Percentiles rank a stretch among this genome's conserved stretches.
Conservation (phyloP, 2,888 invertebrate species). For the Drosophila meridionalis region DNA sequence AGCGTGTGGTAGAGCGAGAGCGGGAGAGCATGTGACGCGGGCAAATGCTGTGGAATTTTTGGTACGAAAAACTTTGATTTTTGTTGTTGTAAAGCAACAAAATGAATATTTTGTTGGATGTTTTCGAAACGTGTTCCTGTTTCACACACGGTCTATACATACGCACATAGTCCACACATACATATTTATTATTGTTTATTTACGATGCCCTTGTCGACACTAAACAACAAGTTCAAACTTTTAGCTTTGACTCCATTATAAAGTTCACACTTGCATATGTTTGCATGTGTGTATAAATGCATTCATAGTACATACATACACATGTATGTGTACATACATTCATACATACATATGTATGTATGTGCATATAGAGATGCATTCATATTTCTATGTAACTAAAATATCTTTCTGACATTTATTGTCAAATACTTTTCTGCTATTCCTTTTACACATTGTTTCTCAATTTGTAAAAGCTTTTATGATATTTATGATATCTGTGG, state of each 20-base stretch:
- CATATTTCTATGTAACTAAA: neutral
- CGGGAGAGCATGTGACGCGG: neutral
- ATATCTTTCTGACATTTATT: conserved; percentile 2
- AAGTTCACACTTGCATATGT: neutral
- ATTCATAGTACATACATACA: neutral
- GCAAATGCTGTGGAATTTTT: conserved; percentile 61
- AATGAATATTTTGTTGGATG: conserved; percentile 59
- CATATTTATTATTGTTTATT: conserved; percentile 55
- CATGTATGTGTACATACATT: neutral
- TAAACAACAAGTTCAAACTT: conserved; percentile 55
- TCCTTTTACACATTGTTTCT: neutral
- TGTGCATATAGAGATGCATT: neutral
- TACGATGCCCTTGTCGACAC: conserved; percentile 59
- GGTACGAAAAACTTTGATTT: conserved; percentile 29
- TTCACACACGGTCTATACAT: conserved; percentile 41
- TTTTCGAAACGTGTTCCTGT: conserved; percentile 45
- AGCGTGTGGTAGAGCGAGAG: neutral
- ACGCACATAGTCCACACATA: neutral
- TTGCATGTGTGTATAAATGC: neutral
- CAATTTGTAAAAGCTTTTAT: neutral
- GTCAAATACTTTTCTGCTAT: neutral
- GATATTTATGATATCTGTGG: neutral
- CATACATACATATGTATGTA: neutral
- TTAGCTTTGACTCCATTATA: conserved; percentile 18
- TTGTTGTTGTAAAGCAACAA: conserved; percentile 46